Evolutionary conservation across 2,888 invertebrate genomes (phyloP).

Genomic region (Ormyrus pomaceus): DNA sequence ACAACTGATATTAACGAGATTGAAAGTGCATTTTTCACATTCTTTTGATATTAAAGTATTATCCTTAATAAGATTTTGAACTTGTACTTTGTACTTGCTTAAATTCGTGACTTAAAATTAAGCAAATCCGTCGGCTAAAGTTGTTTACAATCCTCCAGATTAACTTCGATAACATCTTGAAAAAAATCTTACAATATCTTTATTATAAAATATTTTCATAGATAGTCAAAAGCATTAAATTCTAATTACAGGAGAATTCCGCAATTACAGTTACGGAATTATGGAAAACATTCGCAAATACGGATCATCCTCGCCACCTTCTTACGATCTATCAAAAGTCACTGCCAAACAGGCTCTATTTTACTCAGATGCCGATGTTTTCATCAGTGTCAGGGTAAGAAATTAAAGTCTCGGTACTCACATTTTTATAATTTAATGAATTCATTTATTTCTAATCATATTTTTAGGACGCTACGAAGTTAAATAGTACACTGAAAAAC

Average conservation of each 20-base stretch:
- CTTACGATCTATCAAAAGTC: conserved; percentile 32
- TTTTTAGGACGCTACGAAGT: conserved; percentile 7
- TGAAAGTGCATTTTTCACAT: too few relatives aligned
- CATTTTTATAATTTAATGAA: not conserved
- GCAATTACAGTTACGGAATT: not conserved
- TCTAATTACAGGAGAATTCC: not conserved
- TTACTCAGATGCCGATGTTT: conserved; percentile 15
- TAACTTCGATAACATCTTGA: too few relatives aligned
- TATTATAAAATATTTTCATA: not conserved
- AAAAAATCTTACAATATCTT: not conserved
- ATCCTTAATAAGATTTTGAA: too few relatives aligned
- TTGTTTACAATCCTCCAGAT: too few relatives aligned
- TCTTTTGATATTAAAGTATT: too few relatives aligned
- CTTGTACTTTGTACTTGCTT: too few relatives aligned
- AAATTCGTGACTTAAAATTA: too few relatives aligned
- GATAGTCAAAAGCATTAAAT: not conserved
- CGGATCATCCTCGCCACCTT: not conserved
- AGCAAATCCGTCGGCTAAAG: too few relatives aligned
- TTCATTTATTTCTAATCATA: not conserved
- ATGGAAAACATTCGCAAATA: not conserved
- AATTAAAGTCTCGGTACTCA: not conserved
- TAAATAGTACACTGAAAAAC: conserved; percentile 7
- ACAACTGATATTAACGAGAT: too few relatives aligned
- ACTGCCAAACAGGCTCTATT: conserved; percentile 12
- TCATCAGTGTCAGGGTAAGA: not conserved